Evolutionary conservation across 2,888 invertebrate species (phyloP).

Genomic region (Chesias legatella): DNA sequence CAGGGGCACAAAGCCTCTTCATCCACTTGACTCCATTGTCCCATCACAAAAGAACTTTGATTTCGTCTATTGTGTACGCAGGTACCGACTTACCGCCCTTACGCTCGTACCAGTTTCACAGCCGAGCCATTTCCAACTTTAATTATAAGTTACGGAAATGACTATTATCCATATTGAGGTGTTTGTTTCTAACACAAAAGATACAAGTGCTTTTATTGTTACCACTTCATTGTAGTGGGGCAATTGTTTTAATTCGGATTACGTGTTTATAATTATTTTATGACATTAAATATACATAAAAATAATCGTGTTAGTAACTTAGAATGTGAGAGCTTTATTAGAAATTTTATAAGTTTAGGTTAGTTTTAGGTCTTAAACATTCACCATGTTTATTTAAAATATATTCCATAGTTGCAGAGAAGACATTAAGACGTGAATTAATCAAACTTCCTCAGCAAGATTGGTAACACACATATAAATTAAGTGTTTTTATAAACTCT

Average conservation of each 20-base stretch:
- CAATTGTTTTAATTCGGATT: slow-evolving; percentile 21
- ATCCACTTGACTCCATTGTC: slow-evolving; percentile 64
- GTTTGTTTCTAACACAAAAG: slow-evolving; percentile 23
- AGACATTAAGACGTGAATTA: too few relatives aligned
- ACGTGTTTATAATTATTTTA: too few relatives aligned
- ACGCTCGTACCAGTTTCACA: not conserved
- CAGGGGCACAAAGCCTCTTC: slow-evolving; percentile 38
- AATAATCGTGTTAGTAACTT: too few relatives aligned
- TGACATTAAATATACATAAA: too few relatives aligned
- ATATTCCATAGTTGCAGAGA: too few relatives aligned
- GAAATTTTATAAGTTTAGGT: too few relatives aligned
- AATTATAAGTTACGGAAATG: not conserved
- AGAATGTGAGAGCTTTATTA: too few relatives aligned
- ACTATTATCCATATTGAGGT: slow-evolving; percentile 9
- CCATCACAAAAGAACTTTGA: slow-evolving; percentile 55
- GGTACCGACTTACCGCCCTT: slow-evolving; percentile 38
- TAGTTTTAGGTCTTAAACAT: too few relatives aligned
- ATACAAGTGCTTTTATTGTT: slow-evolving; percentile 21
- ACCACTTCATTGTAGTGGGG: slow-evolving; percentile 14
- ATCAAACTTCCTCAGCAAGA: too few relatives aligned
- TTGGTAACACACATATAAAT: too few relatives aligned
- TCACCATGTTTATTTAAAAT: too few relatives aligned
- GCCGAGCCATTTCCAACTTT: slow-evolving; percentile 3
- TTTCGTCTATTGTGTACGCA: slow-evolving; percentile 56
- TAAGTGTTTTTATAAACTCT: too few relatives aligned